Percentiles rank a stretch among this genome's conserved stretches.
phyloP scores from a whole-genome alignment of 2,797 vertebrate species.

The Acestrorhynchus altus region DNA sequence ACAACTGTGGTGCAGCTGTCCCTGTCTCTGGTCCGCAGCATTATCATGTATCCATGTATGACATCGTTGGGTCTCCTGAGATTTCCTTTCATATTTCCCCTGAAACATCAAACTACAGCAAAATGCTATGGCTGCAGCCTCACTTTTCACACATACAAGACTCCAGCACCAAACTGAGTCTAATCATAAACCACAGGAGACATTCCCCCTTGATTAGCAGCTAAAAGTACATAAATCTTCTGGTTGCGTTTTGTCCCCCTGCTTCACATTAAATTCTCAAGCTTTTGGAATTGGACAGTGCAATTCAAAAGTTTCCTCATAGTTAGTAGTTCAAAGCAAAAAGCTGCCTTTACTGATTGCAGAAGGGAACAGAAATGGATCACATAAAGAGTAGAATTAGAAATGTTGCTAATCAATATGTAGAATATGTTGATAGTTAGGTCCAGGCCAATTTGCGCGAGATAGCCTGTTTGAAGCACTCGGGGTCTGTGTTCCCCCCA shows the following conservation, averaged over 20 bases:
- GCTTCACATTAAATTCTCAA: constrained; percentile 64
- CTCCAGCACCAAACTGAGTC: constrained; percentile 32
- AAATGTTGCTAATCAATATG: constrained; percentile 12
- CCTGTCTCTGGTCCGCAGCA: constrained; percentile 6
- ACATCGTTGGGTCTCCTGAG: constrained; percentile 78
- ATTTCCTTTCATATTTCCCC: constrained; percentile 63
- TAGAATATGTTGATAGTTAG: constrained; percentile 61
- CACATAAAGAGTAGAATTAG: constrained; percentile 22
- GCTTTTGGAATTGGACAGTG: constrained; percentile 54
- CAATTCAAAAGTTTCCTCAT: constrained; percentile 56
- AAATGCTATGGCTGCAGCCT: constrained; percentile 45
- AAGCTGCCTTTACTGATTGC: constrained; percentile 57
- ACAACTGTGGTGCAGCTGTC: neutral
- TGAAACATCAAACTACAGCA: constrained; percentile 62
- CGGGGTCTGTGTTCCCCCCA: constrained; percentile 68
- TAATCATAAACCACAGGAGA: constrained; percentile 39
- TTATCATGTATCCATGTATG: constrained; percentile 57
- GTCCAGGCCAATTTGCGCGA: constrained; percentile 84
- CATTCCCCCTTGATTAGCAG: constrained; percentile 56
- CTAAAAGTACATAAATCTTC: constrained; percentile 54
- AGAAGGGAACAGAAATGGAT: constrained; percentile 41
- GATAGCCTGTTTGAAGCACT: constrained; percentile 83
- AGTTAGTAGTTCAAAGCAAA: constrained; percentile 41
- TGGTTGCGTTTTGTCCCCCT: constrained; percentile 41
- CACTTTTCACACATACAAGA: constrained; percentile 17